Evolutionary conservation across 2,113 vertebrate species (phyloP).

Genomic region (Heloderma charlesbogerti): DNA sequence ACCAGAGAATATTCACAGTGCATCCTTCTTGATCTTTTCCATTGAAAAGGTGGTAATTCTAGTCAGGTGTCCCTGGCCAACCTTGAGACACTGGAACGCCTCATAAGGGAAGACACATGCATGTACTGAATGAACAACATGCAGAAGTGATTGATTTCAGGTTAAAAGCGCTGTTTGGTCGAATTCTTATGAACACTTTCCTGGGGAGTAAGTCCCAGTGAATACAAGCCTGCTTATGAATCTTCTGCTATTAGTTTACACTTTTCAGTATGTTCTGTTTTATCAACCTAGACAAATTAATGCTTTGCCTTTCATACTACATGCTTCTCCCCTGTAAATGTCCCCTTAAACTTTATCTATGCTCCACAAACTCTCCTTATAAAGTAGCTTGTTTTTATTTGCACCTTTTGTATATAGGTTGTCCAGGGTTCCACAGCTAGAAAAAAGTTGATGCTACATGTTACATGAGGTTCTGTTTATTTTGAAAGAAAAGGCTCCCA

Average conservation of each 20-base stretch:
- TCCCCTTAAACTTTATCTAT: not conserved
- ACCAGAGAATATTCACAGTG: not conserved
- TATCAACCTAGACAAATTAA: not conserved
- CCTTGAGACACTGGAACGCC: not conserved
- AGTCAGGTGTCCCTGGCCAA: not conserved
- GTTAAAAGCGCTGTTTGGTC: not conserved
- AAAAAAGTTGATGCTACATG: not conserved
- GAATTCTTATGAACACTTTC: not conserved
- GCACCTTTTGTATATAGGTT: not conserved
- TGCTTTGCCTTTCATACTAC: not conserved
- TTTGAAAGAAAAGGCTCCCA: not conserved
- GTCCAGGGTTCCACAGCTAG: not conserved
- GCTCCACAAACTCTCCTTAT: not conserved
- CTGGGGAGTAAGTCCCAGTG: not conserved
- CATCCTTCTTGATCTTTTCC: not conserved
- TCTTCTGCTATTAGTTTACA: not conserved
- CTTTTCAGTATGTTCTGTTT: not conserved
- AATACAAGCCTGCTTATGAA: not conserved
- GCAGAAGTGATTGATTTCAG: not conserved
- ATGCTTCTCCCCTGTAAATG: not conserved
- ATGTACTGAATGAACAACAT: not conserved
- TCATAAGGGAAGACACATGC: not conserved
- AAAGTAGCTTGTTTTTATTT: not conserved
- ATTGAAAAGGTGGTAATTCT: slow-evolving; percentile 6
- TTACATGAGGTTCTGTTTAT: not conserved